Conservation (phyloP, 2,888 invertebrate species). For the Apodemia zela region DNA sequence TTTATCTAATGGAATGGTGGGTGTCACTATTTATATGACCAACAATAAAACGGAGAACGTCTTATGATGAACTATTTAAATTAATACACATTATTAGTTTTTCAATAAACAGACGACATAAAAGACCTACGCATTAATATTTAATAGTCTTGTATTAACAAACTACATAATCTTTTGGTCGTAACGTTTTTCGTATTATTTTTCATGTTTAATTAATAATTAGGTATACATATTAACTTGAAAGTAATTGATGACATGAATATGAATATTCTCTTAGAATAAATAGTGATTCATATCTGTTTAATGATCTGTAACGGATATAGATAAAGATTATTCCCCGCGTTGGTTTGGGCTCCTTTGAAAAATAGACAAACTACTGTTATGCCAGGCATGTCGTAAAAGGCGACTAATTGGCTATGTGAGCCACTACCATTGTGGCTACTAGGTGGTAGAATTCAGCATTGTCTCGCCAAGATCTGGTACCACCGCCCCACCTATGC, state of each 20-base stretch:
- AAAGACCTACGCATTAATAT: neutral
- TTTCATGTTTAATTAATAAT: neutral
- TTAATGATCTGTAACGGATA: too few species aligned
- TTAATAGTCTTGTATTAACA: neutral
- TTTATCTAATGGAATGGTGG: conserved; percentile 40
- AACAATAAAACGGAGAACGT: conserved; percentile 10
- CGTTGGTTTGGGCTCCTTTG: too few species aligned
- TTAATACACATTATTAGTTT: conserved; percentile 15
- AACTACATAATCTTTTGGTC: conserved; percentile 5
- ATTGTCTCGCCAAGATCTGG: too few species aligned
- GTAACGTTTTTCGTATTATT: neutral
- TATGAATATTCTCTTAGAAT: neutral
- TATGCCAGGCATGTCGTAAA: too few species aligned
- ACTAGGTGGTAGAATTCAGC: too few species aligned
- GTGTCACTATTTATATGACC: conserved; percentile 37
- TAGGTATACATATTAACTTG: too few species aligned
- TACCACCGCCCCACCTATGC: too few species aligned
- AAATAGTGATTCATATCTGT: neutral
- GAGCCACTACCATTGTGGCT: too few species aligned
- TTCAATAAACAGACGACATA: conserved; percentile 1
- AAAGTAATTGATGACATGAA: neutral
- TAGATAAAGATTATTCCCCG: too few species aligned
- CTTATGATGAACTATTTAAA: conserved; percentile 12
- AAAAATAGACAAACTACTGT: too few species aligned
- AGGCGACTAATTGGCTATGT: too few species aligned